Base-by-base conservation (phyloP, 1,140 invertebrate genomes). In the Anastrepha ludens region DNA sequence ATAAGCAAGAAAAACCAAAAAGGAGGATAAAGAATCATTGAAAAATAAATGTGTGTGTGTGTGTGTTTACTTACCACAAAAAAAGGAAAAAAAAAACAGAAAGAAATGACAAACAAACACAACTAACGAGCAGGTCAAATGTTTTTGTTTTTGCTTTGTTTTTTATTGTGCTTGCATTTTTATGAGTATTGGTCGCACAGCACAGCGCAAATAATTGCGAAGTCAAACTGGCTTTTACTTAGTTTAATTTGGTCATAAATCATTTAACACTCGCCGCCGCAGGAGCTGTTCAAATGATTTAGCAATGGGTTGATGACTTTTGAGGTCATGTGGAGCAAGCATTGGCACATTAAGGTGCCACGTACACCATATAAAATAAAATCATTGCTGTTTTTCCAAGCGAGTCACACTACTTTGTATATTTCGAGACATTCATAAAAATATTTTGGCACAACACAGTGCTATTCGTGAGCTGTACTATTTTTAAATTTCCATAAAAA, bases 141-240 rank as follows among this genome's bases (percentile, higher is more conserved):
- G 11, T 11, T 62, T 62, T 62, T 4, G 7, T 62, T 15, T 62
- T 62, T 15, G 4, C 15, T 62, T 62, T n/a, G 17, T 62, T 15
- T 9, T 62, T 13, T 62, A 2, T 17, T 17, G 8, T 62, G 60
- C 60, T 62, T 15, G 15, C 5, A 62, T 17, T 62, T 17, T 62
- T 62, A 15, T 8, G 17, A 11, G 17, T 62, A 17, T 17, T 29
- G 29, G 29, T 29, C 29, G 29, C 29, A 29, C 29, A 29, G 29
- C 29, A 29, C 29, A 29, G 29, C 0, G 50, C 3, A 55, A 65
- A 29, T 65, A 29, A 39, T 39, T 39, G 64, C 29, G 11, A 29
- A 67, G 29, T 41, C 64, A 67, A 39, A 67, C 39, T 67, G 64
- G 64, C 64, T 67, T 67, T 67, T 67, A 67, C 39, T 39, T 39